Base-by-base conservation (phyloP, 2,113 vertebrate genomes). In the Paraplagusia blochii region DNA sequence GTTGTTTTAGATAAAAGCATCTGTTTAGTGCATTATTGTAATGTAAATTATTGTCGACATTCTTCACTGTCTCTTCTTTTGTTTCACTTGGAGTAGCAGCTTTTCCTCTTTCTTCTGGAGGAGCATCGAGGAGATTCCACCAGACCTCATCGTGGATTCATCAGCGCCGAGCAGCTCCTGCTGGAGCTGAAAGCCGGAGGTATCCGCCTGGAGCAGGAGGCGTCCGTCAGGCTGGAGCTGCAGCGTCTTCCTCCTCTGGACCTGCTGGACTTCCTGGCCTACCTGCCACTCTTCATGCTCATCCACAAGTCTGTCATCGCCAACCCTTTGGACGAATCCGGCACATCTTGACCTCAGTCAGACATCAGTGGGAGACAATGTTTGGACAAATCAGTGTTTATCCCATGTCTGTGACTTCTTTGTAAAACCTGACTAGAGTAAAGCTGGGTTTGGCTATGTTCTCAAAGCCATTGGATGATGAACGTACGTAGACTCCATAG, bases 81-180 rank as follows among this genome's bases (percentile, higher is more conserved):
- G 52, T 49, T 11, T 3, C 19, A 50, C 15, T 42, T n/a, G 12
- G 14, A 49, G 50, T 69, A 91, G 88, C 73, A 86, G 60, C 85
- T 89, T 42, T 90, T 92, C 85, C 77, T 89, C 56, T 90, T 85
- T 69, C 84, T 90, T n/a, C 58, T 88, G 54, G 82, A 90, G 60
- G 81, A 74, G 14, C 49, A 57, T 72, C 57, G 60, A 35, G 78
- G 60, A 45, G 57, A 34, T 0, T 29, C 22, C 2, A 4, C 15
- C 0, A 74, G 54, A 9, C 46, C 49, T 16, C 38, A 22, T 52
- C 74, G 45, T 47, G 81, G 65, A 44, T 53, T 53, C 9, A 90
- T 91, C 85, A 87, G 81, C 0, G 62, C 72, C 0, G 83, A 88
- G 56, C 85, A 90, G 45, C 77, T 91, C 34, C 74, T 89, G 0